phyloP scores from a whole-genome alignment of 2,888 invertebrate species.

The Orthosia gracilis region DNA sequence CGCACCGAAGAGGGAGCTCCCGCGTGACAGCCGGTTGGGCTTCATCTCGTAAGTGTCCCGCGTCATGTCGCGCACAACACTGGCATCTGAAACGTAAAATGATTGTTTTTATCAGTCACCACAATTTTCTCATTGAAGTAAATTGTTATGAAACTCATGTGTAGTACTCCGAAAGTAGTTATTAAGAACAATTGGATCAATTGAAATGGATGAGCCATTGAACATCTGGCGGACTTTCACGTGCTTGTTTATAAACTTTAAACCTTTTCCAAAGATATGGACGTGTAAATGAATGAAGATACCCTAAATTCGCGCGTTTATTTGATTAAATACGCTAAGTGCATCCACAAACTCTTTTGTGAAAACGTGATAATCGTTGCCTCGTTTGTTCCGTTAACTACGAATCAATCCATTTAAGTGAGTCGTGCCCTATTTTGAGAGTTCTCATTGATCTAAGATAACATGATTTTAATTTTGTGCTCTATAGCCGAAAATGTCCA shows the following conservation, averaged over 20 bases:
- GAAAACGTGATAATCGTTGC: constrained; percentile 78
- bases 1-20: constrained; percentile 85
- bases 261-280: constrained; percentile 43
- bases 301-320: constrained; percentile 74
- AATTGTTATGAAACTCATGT: constrained; percentile 74
- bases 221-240: constrained; percentile 72
- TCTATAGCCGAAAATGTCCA: neutral
- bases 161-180: constrained; percentile 75
- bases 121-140: constrained; percentile 80
- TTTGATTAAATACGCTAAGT: constrained; percentile 80
- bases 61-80: constrained; percentile 84
- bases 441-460: constrained; percentile 26
- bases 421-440: constrained; percentile 47
- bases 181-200: constrained; percentile 76
- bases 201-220: constrained; percentile 76
- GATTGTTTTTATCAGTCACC: constrained; percentile 64
- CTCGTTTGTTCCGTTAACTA: constrained; percentile 62
- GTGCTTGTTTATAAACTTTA: constrained; percentile 33
- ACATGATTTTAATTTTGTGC: constrained; percentile 6
- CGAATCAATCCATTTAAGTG: constrained; percentile 64
- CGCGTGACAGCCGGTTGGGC: constrained; percentile 82
- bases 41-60: constrained; percentile 89
- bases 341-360: constrained; percentile 79
- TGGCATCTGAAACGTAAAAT: constrained; percentile 85
- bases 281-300: constrained; percentile 58